A percentile compares a stretch with the other conserved stretches of the same genome.
Evolutionary conservation across 2,113 vertebrate species (phyloP).

Genomic region (Poeciliopsis retropinna): DNA sequence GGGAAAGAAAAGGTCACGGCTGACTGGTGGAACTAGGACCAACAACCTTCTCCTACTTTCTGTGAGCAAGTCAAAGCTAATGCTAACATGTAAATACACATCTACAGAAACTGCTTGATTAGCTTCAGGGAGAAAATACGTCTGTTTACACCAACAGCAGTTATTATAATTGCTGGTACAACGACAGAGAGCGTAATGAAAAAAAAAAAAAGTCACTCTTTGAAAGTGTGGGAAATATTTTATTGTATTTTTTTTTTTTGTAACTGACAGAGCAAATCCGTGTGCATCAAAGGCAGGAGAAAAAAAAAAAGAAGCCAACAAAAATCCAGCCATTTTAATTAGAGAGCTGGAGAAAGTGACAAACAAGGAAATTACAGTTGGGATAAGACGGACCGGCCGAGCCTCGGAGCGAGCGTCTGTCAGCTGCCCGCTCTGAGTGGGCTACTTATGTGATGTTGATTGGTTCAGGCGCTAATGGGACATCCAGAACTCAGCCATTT

Average conservation of each 20-base stretch:
- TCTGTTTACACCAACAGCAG: background rate
- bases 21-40: background rate
- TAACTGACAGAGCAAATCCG: slow-evolving; percentile 1
- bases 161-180: background rate
- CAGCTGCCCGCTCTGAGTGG: slow-evolving; percentile 19
- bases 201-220: background rate
- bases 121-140: background rate
- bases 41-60: background rate
- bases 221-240: background rate
- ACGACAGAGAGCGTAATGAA: background rate
- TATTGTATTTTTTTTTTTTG: background rate
- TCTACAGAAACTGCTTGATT: background rate
- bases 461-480: slow-evolving; percentile 44
- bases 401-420: slow-evolving; percentile 2
- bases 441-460: slow-evolving; percentile 41
- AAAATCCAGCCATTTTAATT: background rate
- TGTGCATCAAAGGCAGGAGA: background rate
- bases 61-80: background rate
- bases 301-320: no score
- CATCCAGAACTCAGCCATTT: slow-evolving; percentile 37
- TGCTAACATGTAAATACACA: background rate
- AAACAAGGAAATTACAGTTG: slow-evolving; percentile 12
- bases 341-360: background rate
- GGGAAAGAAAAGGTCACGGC: background rate
- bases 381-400: background rate